These are phyloP conservation scores for Phaedon cochleariae DNA, from an alignment of 2,888 invertebrate genomes.

Conservation along the genomic window DNA sequence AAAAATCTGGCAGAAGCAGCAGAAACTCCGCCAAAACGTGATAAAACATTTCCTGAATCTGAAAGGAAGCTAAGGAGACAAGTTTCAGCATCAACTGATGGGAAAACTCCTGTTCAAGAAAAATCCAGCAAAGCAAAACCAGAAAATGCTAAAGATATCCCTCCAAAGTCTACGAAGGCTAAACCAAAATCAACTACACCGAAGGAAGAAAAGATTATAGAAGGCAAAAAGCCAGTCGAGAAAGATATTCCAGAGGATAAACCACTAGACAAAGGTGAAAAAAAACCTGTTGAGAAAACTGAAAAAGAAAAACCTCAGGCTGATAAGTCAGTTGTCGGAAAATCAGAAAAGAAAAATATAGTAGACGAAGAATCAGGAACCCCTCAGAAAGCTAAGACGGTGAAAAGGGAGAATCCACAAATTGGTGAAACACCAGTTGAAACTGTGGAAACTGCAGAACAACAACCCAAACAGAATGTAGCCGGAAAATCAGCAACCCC, in stretches of 20 bases:
- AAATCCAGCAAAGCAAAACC: not conserved
- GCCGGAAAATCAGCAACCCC: no score
- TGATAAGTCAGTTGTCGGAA: not conserved
- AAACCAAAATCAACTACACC: not conserved
- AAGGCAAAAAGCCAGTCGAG: not conserved
- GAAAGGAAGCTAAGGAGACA: not conserved
- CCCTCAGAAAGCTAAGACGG: not conserved
- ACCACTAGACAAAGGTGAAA: not conserved
- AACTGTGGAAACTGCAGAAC: no score
- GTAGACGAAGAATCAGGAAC: not conserved
- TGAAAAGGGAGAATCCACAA: not conserved
- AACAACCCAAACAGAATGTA: no score
- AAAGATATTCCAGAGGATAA: no score
- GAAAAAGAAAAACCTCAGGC: not conserved
- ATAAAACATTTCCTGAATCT: conserved; percentile 9
- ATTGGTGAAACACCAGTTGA: not conserved
- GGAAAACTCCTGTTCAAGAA: not conserved
- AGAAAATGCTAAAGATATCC: not conserved
- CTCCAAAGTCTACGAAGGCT: not conserved
- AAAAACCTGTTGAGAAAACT: not conserved
- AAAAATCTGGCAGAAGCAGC: no score
- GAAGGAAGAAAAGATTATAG: not conserved
- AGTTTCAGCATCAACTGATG: not conserved
- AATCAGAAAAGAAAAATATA: not conserved
- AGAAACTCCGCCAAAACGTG: conserved; percentile 2